These are phyloP conservation scores for Philonicus albiceps DNA, from an alignment of 2,888 invertebrate genomes.

Conservation along the genomic window DNA sequence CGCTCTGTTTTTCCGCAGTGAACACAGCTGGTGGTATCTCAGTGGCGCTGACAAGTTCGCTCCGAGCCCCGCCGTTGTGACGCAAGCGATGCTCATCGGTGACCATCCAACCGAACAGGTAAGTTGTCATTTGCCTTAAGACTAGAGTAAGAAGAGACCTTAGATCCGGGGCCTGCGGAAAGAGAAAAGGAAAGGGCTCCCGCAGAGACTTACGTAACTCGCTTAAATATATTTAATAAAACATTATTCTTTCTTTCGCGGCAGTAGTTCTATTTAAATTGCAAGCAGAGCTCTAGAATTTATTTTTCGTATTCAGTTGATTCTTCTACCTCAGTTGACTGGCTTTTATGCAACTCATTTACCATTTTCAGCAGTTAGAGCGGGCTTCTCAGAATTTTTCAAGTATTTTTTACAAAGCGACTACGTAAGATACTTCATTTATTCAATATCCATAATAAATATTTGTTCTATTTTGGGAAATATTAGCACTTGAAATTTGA, in stretches of 20 bases:
- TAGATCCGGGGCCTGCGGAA: too few relatives aligned
- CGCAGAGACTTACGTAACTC: not conserved
- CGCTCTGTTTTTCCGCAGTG: constrained; percentile 85
- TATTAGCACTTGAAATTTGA: not conserved
- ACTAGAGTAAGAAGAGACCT: not conserved
- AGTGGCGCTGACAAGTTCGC: constrained; percentile 72
- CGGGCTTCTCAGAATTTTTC: not conserved
- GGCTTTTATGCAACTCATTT: not conserved
- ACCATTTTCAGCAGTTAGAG: not conserved
- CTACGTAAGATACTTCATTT: not conserved
- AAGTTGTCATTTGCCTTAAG: not conserved
- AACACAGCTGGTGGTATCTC: constrained; percentile 99
- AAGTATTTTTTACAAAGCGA: not conserved
- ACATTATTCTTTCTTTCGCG: not conserved
- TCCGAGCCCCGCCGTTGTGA: not conserved
- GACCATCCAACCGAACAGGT: not conserved
- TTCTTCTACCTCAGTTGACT: not conserved
- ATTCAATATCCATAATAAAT: not conserved
- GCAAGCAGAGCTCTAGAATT: not conserved
- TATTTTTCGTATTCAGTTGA: not conserved
- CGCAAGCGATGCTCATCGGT: not conserved
- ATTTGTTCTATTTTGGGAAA: not conserved
- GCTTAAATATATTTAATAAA: not conserved
- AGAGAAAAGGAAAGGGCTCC: not conserved
- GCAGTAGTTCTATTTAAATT: not conserved